Base-by-base conservation (phyloP, 2,888 invertebrate species). In the Octonoba sinensis region DNA sequence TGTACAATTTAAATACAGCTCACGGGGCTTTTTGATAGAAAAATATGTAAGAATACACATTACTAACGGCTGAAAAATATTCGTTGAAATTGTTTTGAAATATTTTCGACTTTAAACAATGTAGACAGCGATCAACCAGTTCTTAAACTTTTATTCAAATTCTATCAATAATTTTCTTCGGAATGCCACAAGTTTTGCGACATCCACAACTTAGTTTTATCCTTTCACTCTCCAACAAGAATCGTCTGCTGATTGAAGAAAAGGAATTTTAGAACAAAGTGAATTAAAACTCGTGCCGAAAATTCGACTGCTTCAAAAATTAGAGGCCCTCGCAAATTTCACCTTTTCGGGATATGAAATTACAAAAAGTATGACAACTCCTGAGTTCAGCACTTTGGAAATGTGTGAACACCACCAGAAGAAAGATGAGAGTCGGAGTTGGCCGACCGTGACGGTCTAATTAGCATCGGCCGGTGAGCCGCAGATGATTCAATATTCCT, bases 401-500 rank as follows among this genome's bases (percentile, higher is more conserved):
- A 78, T 54, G 67, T 79, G 79, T 69, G 73, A 79, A 72, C 47
- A 64, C 24, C 54, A 49, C 49, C 46, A 77, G 70, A 77, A 77
- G 59, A 75, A 78, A 77, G 76, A 24, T 13, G 20, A 20, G 57
- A n/a, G 20, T 13, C 20, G 20, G 49, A 72, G 56, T 67, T 73
- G 73, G 49, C 79, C 73, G 67, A 79, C 67, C 79, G 79, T 79
- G 47, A 69, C 66, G 49, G 69, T 47, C 67, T 79, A 79, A 79
- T 79, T 79, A 79, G 69, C 73, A 73, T 79, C 73, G 73, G 56
- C 56, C 79, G 72, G 54, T 79, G 69, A 56, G 79, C 79, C 79
- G 79, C 60, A 69, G 54, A 79, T 79, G 79, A 79, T 79, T 69
- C 73, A 73, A 79, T 79, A 72, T 79, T 59, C 65, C 18, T 49